Percentiles rank a stretch among this genome's conserved stretches.
phyloP scores from a whole-genome alignment of 2,888 invertebrate genomes.

The Mylabris sibirica region DNA sequence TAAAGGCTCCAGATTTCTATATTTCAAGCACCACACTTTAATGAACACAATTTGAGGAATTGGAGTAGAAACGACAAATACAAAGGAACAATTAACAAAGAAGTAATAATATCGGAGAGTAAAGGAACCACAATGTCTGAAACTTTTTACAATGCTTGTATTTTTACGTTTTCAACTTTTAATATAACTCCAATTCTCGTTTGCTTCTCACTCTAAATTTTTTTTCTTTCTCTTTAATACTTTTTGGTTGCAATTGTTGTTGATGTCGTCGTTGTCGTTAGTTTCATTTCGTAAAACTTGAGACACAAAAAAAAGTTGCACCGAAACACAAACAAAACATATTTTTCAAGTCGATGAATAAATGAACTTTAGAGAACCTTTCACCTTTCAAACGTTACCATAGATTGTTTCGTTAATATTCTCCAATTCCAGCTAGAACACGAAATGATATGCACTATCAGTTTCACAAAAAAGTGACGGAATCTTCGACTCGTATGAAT shows the following conservation, averaged over 20 bases:
- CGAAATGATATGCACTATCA: background rate
- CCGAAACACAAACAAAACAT: background rate
- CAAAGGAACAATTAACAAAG: slow-evolving; percentile 61
- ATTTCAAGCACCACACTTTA: slow-evolving; percentile 52
- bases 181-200: slow-evolving; percentile 36
- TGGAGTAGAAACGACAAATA: slow-evolving; percentile 55
- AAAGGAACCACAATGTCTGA: slow-evolving; percentile 55
- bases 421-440: background rate
- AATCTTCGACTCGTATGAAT: no score
- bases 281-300: background rate
- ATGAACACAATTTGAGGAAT: slow-evolving; percentile 55
- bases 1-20: slow-evolving; percentile 49
- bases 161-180: slow-evolving; percentile 48
- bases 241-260: background rate
- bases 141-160: slow-evolving; percentile 49
- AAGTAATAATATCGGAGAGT: slow-evolving; percentile 54
- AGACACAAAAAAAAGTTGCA: background rate
- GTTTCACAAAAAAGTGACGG: no score
- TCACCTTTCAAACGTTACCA: background rate
- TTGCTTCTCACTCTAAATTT: background rate
- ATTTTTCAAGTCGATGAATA: slow-evolving; percentile 29
- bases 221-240: no score
- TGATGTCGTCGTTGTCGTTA: background rate
- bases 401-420: background rate
- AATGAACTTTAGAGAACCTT: slow-evolving; percentile 26